Conservation (phyloP, 2,888 invertebrate species). For the Zonitis immaculata region DNA sequence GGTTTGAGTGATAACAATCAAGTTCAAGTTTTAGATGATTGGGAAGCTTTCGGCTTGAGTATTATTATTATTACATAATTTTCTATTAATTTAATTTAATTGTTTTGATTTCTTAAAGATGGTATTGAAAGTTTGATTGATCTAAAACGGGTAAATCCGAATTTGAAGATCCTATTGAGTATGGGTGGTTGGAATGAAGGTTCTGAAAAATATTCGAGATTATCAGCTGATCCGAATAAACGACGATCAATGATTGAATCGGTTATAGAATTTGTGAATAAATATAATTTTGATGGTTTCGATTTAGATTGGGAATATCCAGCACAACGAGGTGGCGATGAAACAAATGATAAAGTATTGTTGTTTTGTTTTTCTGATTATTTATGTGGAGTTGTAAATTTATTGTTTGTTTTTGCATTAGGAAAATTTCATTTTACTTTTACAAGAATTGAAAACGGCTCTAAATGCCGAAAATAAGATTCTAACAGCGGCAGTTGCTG, state of each 20-base stretch:
- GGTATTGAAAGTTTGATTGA: slow-evolving; percentile 19
- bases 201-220: slow-evolving; percentile 42
- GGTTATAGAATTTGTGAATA: slow-evolving; percentile 10
- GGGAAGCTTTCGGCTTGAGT: slow-evolving; percentile 30
- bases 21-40: slow-evolving; percentile 21
- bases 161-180: slow-evolving; percentile 56
- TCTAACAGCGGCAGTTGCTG: slow-evolving; percentile 35
- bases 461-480: slow-evolving; percentile 29
- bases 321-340: slow-evolving; percentile 10
- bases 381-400: not conserved
- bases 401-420: no score
- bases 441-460: slow-evolving; percentile 30
- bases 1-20: slow-evolving; percentile 27
- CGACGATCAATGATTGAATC: slow-evolving; percentile 35
- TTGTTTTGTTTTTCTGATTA: not conserved
- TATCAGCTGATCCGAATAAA: slow-evolving; percentile 46
- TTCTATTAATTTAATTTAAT: not conserved
- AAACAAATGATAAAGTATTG: slow-evolving; percentile 7
- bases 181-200: slow-evolving; percentile 66
- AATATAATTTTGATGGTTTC: slow-evolving; percentile 13
- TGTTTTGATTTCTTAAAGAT: slow-evolving; percentile 3
- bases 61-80: not conserved
- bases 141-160: slow-evolving; percentile 52
- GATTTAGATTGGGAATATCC: slow-evolving; percentile 18
- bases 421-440: slow-evolving; percentile 27